Conservation (phyloP, 2,797 vertebrate genomes). For the Sylvia borin region DNA sequence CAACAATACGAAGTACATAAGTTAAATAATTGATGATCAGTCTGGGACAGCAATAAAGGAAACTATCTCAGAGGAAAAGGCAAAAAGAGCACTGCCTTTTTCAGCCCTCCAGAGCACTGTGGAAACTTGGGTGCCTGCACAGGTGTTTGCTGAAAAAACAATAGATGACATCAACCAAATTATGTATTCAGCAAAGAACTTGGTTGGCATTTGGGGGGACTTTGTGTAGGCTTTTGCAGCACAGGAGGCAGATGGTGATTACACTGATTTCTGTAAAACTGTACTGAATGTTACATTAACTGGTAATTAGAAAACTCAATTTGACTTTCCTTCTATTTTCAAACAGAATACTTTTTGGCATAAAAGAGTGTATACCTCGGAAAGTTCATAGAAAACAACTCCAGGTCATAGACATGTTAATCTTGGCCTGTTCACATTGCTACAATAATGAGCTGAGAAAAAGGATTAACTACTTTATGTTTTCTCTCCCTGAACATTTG, state of each 20-base stretch:
- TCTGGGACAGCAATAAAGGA: neutral
- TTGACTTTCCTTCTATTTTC: constrained; percentile 1
- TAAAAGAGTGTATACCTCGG: neutral
- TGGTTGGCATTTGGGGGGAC: constrained; percentile 12
- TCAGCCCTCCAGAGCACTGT: neutral
- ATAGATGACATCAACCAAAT: constrained; percentile 22
- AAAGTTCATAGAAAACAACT: neutral
- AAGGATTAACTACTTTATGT: neutral
- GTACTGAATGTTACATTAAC: constrained; percentile 21
- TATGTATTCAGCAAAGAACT: constrained; percentile 38
- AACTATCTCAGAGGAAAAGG: neutral
- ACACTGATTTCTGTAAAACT: constrained; percentile 23
- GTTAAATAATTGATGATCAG: neutral
- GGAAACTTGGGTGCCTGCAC: neutral
- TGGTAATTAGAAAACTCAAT: constrained; percentile 19
- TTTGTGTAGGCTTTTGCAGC: constrained; percentile 43
- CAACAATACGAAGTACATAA: neutral
- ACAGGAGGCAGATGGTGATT: constrained; percentile 51
- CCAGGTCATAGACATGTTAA: neutral
- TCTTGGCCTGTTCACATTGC: neutral
- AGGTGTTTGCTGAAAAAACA: constrained; percentile 38
- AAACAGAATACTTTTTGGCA: neutral
- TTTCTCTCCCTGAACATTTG: neutral
- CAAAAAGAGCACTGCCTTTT: neutral
- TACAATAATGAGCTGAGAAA: neutral